Evolutionary conservation across 2,113 vertebrate species (phyloP), one percentile per base, ranked within the genome.

Genomic region (Garra rufa): DNA sequence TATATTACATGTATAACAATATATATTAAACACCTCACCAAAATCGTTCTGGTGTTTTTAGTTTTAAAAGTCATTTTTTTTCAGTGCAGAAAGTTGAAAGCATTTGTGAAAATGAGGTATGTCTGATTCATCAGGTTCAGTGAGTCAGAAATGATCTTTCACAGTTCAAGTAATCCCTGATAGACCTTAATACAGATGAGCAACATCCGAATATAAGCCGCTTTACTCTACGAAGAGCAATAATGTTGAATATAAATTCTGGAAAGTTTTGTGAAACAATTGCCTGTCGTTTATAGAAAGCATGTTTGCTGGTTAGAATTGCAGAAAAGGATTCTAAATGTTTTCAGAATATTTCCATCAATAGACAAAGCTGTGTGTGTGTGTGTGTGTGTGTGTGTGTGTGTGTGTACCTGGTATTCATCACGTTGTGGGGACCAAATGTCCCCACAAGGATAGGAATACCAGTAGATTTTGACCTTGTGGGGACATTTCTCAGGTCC

Each of bases 81-180:
- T 76, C 28, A 13, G 26, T 46, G 59, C 50, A 74, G 19, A 24
- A 19, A 11, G 24, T 74, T n/a, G 24, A 61, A 30, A 70, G 61
- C 74, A 80, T 69, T 55, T 77, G 17, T 52, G 24, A 38, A 79
- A 65, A 86, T 80, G 44, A 83, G 63, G 30, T 44, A 67, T 50
- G 75, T 43, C 52, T 69, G 76, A 79, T 80, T 74, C 59, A 80
- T 79, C 44, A 74, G 17, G 43, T 57, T 65, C 44, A 41, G 46
- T 30, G 81, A 83, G 43, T 83, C 67, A 83, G 67, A 79, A 78
- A 77, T 57, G 0, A 84, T 84, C 74, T 84, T 50, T 84, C n/a
- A 28, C 61, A 38, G n/a, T 70, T 77, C 52, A 28, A 74, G 9
- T 75, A 52, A 86, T 79, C 76, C 48, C n/a, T 46, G 55, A 57